Base-by-base conservation (phyloP, 1,140 invertebrate genomes). In the Atta colombica region DNA sequence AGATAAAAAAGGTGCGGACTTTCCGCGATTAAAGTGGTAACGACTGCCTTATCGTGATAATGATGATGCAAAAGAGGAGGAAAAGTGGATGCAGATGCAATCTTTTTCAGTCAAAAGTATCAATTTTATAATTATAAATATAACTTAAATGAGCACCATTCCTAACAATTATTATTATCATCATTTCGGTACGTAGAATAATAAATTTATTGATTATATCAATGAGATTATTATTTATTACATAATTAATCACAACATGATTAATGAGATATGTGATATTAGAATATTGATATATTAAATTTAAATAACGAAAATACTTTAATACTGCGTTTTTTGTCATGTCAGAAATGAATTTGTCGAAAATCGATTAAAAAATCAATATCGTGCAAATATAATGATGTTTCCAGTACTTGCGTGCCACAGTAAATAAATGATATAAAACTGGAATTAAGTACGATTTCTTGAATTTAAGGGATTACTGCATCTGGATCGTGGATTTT, bases 31-130 rank as follows among this genome's bases (percentile, higher is more conserved):
- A 84, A 84, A 84, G n/a, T 71, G 55, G 45, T 63, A 63, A 84
- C 69, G 69, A 84, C 71, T 75, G 80, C 45, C 45, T 84, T 18
- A n/a, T 84, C 28, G 39, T n/a, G 55, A 84, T 82, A 84, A 84
- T 84, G 80, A 81, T 72, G 66, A 74, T 12, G 53, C 53, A 31
- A 61, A 16, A 31, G 25, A 49, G 25, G 18, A 49, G 4, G 10
- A 51, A 68, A 25, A 45, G 68, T 1, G 12, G 16, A 81, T 45
- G 10, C 14, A 12, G 28, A n/a, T 69, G 65, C 16, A 69, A 2
- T 1, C 45, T 58, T 55, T 58, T 58, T 16, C 49, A 7, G 8
- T 14, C 10, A 8, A 74, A 51, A 51, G 39, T 74, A 28, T 25
- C 28, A 74, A 74, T 84, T 61, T 60, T 45, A 45, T 10, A 28